Base-by-base conservation (phyloP, 2,113 vertebrate genomes). In the Toxostoma redivivum region DNA sequence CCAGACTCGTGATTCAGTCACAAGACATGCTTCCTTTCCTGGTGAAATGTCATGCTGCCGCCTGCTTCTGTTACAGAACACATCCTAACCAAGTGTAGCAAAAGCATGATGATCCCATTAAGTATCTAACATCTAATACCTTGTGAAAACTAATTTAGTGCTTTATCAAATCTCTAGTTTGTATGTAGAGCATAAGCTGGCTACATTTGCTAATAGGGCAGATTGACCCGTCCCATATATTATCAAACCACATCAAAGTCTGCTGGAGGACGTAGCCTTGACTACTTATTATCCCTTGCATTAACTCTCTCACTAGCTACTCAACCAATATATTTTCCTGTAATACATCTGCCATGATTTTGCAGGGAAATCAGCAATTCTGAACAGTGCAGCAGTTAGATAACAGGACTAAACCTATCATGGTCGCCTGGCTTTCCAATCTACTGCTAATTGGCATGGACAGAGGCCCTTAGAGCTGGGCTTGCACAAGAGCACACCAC, bases 91-190 rank as follows among this genome's bases (percentile, higher is more conserved):
- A 94, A 92, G 93, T 97, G 82, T 92, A 97, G 90, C 57, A 74
- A 80, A 90, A 85, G 94, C 86, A 93, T 64, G 44, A 95, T 94
- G 89, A 97, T 95, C 86, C 95, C 81, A 96, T 96, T 96, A 96
- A 92, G 71, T 92, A 82, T 76, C 88, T 86, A 80, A 76, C 64
- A 94, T 81, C 88, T 94, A 81, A 96, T 69, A 93, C 77, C 45
- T 91, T 81, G 73, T 71, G 93, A 97, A 76, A 95, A 90, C 78
- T 95, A 91, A 95, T 95, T 88, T 87, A 88, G 80, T 92, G 78
- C 86, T 94, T 96, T 96, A 97, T 96, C 95, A 96, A 97, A 97
- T 96, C 95, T 92, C 94, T 95, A 96, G 96, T 96, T 97, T 97
- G 96, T 97, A 97, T 94, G 96, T 96, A 94, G 64, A 97, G 90